These are phyloP conservation scores for Temnopleurus reevesii DNA, from an alignment of 53 echinoderm and acorn worm genomes.

Conservation along the genomic window DNA sequence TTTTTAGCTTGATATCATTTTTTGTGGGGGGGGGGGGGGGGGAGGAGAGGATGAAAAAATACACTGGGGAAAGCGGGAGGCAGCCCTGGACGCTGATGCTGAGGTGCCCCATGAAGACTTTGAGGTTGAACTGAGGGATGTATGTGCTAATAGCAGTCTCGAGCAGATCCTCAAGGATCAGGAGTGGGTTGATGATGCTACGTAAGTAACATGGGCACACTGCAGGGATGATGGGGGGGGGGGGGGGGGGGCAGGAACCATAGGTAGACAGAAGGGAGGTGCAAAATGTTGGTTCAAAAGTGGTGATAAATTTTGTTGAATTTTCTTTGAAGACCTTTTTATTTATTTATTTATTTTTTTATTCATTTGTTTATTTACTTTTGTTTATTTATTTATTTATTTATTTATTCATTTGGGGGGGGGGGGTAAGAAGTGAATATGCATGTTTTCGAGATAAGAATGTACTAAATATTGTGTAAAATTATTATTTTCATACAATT, in stretches of 20 bases:
- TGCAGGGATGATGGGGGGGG: neutral
- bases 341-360: no score
- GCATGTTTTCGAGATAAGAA: no score
- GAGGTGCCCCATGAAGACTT: slow-evolving; percentile 87
- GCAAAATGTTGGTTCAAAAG: neutral
- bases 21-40: neutral
- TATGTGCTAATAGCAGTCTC: slow-evolving; percentile 73
- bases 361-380: no score
- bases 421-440: no score
- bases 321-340: no score
- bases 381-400: no score
- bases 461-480: no score
- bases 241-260: neutral
- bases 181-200: slow-evolving; percentile 81
- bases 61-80: neutral
- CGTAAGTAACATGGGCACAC: no score
- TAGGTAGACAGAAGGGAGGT: neutral
- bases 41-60: neutral
- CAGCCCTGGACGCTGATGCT: slow-evolving; percentile 74
- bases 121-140: slow-evolving; percentile 88
- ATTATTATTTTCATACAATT: no score
- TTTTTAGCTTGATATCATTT: no score
- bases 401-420: no score
- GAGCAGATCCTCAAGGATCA: slow-evolving; percentile 79
- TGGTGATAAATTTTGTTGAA: no score